A percentile compares a stretch with the other conserved stretches of the same genome.
phyloP scores from a whole-genome alignment of 2,888 invertebrate species.

The Diadegma fenestrale region DNA sequence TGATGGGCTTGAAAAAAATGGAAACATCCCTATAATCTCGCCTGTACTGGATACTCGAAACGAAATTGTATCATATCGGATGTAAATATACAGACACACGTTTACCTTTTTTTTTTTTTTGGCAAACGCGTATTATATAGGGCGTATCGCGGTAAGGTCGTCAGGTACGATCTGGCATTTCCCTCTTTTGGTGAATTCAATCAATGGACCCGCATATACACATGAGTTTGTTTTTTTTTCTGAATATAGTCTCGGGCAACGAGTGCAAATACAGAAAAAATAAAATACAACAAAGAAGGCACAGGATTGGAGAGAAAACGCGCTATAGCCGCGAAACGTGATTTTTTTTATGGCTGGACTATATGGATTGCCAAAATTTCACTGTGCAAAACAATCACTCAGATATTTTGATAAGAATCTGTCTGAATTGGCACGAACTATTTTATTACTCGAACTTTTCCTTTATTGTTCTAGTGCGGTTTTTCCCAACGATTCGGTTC shows the following conservation, averaged over 20 bases:
- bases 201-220: constrained; percentile 47
- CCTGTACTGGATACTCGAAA: constrained; percentile 44
- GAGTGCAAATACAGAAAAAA: constrained; percentile 34
- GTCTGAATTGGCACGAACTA: neutral
- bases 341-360: constrained; percentile 8
- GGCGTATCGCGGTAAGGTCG: constrained; percentile 8
- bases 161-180: constrained; percentile 9
- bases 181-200: constrained; percentile 43
- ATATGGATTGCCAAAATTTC: neutral
- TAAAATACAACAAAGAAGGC: constrained; percentile 8
- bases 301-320: constrained; percentile 30
- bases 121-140: constrained; percentile 23
- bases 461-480: neutral
- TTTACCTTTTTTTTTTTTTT: neutral
- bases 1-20: constrained; percentile 39
- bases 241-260: constrained; percentile 10
- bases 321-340: constrained; percentile 16
- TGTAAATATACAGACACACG: neutral
- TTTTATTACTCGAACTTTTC: neutral
- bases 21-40: constrained; percentile 55
- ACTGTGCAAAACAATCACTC: constrained; percentile 9
- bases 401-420: constrained; percentile 26
- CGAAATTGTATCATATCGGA: constrained; percentile 8
- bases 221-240: neutral
- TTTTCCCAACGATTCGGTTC: neutral